Percentiles rank a stretch among this genome's conserved stretches.
phyloP scores from a whole-genome alignment of 1,140 invertebrate genomes.

The Atta cephalotes region DNA sequence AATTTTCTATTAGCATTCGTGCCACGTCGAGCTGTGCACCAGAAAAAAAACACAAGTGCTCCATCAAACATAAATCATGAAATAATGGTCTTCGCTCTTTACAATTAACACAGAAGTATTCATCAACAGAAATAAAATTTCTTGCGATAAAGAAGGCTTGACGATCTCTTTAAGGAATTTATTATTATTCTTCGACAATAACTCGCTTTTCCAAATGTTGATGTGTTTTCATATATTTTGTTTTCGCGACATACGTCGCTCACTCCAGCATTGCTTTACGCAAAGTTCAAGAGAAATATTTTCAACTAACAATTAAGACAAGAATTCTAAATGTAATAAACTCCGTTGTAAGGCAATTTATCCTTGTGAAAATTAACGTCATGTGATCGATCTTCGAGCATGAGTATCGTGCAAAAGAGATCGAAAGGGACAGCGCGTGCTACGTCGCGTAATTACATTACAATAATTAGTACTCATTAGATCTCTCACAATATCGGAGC shows the following conservation, averaged over 20 bases:
- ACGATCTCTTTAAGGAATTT: not conserved
- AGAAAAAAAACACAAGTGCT: conserved; percentile 4
- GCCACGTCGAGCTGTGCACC: conserved; percentile 7
- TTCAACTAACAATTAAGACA: not conserved
- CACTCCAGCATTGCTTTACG: not conserved
- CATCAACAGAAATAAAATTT: not conserved
- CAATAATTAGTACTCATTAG: conserved; percentile 42
- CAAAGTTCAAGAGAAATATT: not conserved
- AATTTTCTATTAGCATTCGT: conserved; percentile 7
- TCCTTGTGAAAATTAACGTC: conserved; percentile 41
- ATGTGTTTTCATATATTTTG: not conserved
- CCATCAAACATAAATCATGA: conserved; percentile 31
- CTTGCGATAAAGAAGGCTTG: not conserved
- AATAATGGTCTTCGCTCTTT: conserved; percentile 15
- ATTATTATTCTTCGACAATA: not conserved
- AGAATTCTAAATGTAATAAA: conserved; percentile 21
- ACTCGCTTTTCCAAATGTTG: not conserved
- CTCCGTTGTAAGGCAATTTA: conserved; percentile 31
- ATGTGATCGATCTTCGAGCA: conserved; percentile 61
- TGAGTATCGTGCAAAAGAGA: conserved; percentile 21
- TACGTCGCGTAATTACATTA: conserved; percentile 46
- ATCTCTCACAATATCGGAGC: not conserved
- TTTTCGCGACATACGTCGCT: not conserved
- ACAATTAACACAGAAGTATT: conserved; percentile 21
- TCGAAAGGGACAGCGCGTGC: conserved; percentile 36